These are phyloP conservation scores for Zele albiditarsus DNA, from an alignment of 2,888 invertebrate genomes.

Conservation along the genomic window DNA sequence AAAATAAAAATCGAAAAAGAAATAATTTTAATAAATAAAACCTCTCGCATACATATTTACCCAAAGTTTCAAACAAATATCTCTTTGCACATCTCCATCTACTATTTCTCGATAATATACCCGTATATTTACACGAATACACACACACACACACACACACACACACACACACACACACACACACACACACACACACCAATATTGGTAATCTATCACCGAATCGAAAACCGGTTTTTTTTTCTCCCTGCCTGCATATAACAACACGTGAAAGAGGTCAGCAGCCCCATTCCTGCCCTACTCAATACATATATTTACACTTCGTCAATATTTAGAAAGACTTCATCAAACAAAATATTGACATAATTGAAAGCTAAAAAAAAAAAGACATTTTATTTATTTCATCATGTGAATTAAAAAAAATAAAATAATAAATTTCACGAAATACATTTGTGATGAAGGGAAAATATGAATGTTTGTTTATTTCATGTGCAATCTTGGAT, in stretches of 20 bases:
- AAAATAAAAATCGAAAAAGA: background rate
- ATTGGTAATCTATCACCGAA: background rate
- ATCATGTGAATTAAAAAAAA: background rate
- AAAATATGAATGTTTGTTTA: background rate
- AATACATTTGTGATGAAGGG: too few species aligned
- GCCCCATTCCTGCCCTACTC: slow-evolving; percentile 24
- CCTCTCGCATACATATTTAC: background rate
- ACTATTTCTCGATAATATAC: background rate
- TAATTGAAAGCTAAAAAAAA: background rate
- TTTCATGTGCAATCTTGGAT: background rate
- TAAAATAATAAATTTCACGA: too few species aligned
- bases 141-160: slow-evolving; percentile 11
- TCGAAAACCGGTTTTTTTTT: slow-evolving; percentile 31
- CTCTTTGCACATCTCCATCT: background rate
- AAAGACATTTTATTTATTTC: background rate
- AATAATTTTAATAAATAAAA: background rate
- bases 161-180: slow-evolving; percentile 2
- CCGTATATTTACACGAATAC: background rate
- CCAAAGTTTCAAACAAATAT: background rate
- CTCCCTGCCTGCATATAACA: background rate
- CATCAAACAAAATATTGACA: background rate
- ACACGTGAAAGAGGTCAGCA: slow-evolving; percentile 27
- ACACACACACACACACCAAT: slow-evolving; percentile 10
- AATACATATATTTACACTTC: slow-evolving; percentile 16
- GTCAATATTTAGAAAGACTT: background rate